These are phyloP conservation scores for Chromis chromis DNA, from an alignment of 2,797 vertebrate genomes.

Conservation along the genomic window DNA sequence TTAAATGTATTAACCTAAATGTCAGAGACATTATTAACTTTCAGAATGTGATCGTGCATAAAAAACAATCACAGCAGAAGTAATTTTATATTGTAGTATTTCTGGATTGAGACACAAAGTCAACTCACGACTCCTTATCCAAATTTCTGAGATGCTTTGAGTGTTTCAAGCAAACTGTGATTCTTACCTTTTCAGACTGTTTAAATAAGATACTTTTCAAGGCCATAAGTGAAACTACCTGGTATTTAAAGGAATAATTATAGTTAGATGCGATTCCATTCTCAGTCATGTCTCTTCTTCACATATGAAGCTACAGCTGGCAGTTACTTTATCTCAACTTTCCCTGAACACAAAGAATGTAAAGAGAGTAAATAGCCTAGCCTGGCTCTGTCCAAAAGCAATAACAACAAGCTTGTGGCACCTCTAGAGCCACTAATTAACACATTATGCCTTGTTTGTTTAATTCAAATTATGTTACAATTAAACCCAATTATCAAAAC, in stretches of 20 bases:
- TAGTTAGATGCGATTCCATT: background rate
- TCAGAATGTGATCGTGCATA: background rate
- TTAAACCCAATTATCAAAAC: background rate
- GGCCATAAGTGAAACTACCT: background rate
- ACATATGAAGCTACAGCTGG: background rate
- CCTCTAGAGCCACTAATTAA: background rate
- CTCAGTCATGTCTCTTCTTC: background rate
- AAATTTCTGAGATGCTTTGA: background rate
- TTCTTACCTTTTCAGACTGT: background rate
- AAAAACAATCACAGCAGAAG: background rate
- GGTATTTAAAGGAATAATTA: background rate
- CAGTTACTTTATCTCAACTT: background rate
- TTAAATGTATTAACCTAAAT: background rate
- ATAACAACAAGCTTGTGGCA: background rate
- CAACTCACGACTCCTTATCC: background rate
- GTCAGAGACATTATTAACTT: background rate
- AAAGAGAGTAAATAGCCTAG: no score
- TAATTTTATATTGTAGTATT: background rate
- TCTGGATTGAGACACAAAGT: background rate
- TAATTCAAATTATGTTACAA: background rate
- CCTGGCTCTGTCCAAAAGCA: no score
- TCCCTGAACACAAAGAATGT: background rate
- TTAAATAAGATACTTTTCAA: background rate
- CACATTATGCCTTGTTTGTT: background rate
- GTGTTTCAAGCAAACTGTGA: background rate